Evolutionary conservation across 2,888 invertebrate genomes (phyloP).

Genomic region (Nomada fabriciana): DNA sequence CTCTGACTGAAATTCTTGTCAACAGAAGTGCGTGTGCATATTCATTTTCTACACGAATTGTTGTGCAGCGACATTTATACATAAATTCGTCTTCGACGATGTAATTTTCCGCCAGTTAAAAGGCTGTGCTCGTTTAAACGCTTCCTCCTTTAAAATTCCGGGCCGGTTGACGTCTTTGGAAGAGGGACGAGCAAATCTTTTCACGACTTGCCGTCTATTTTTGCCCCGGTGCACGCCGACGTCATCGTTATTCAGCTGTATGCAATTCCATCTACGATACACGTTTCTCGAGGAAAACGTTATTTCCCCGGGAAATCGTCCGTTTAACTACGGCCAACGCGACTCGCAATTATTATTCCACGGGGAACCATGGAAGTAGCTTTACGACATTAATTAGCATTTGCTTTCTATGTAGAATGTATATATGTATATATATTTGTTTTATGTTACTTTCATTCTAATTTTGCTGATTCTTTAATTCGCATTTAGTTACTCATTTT

Average conservation of each 20-base stretch:
- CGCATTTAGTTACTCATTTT: no score
- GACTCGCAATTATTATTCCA: constrained; percentile 13
- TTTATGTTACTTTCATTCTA: neutral
- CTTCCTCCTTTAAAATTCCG: constrained; percentile 48
- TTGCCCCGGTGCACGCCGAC: constrained; percentile 27
- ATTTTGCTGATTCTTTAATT: no score
- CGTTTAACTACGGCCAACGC: constrained; percentile 30
- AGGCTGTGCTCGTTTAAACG: constrained; percentile 9
- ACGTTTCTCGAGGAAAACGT: constrained; percentile 20
- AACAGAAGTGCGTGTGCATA: neutral
- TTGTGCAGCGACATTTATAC: neutral
- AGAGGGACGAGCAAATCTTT: constrained; percentile 54
- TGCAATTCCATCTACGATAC: constrained; percentile 38
- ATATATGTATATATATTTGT: neutral
- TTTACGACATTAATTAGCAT: constrained; percentile 26
- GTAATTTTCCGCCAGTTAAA: constrained; percentile 41
- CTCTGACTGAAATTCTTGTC: neutral
- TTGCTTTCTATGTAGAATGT: neutral
- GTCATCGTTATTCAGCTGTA: constrained; percentile 52
- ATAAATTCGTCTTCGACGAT: constrained; percentile 1
- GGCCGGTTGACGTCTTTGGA: constrained; percentile 43
- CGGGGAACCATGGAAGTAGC: neutral
- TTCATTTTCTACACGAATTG: neutral
- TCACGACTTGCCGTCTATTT: constrained; percentile 39
- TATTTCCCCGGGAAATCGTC: constrained; percentile 51